Evolutionary conservation across 2,888 invertebrate genomes (phyloP), one percentile per base, ranked within the genome.

Genomic region (Hypomecis punctinalis): DNA sequence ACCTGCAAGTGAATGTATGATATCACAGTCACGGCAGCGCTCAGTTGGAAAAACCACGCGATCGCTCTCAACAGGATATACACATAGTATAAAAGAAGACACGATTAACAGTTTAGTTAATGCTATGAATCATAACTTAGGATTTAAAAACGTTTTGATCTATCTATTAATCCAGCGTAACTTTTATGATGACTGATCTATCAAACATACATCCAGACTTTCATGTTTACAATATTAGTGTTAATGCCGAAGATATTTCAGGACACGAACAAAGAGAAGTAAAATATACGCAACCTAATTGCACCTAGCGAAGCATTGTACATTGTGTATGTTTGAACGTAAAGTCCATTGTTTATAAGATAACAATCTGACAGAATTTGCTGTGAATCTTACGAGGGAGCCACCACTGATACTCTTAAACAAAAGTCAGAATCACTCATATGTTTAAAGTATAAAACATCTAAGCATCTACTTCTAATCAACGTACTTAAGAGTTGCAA

Each of bases 281-380:
- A 33, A 42, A 33, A 9, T n/a, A 33, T 7, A 9, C 40, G 40
- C 49, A 37, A 40, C 33, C 13, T 52, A 40, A 40, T 52, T 37
- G 8, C 36, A 36, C 49, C 49, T 37, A 51, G 48, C 35, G 5
- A 49, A 51, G 5, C 37, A n/a, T 48, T 36, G n/a, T 5, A 48
- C 13, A 13, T n/a, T n/a, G 48, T 11, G 6, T 8, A 51, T 10
- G 35, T 8, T 37, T 10, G 35, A 9, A 13, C 49, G 36, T 37
- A 42, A 52, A 37, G 52, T 11, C 23, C 42, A 57, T 37, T 63
- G 47, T 57, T 57, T n/a, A 35, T 53, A 39, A 37, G 42, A 46
- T 43, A 7, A 6, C 39, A 42, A 9, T 33, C 0, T 4, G 5
- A 52, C 23, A 8, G 9, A 35, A 0, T 10, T 9, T 10, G 40